Conservation (phyloP, 2,888 invertebrate species). For the Stegophylla sp. region DNA sequence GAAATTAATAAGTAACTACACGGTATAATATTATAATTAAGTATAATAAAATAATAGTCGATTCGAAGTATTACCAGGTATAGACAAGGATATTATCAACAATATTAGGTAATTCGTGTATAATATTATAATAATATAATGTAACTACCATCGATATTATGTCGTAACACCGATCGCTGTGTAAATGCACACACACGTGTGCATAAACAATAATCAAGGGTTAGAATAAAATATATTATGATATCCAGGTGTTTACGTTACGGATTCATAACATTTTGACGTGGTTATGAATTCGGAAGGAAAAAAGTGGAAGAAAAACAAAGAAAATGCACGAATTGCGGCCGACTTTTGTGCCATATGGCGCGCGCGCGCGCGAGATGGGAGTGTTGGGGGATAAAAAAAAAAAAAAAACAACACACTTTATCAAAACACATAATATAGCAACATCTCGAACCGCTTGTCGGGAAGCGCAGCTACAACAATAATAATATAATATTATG, state of each 20-base stretch:
- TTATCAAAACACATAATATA: not conserved
- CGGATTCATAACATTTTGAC: slow-evolving; percentile 5
- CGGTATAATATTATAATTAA: too few relatives aligned
- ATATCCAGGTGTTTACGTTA: slow-evolving; percentile 8
- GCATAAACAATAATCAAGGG: slow-evolving; percentile 6
- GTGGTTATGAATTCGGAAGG: not conserved
- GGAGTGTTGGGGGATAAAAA: not conserved
- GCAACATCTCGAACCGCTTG: not conserved
- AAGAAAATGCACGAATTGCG: not conserved
- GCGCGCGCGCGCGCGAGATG: not conserved
- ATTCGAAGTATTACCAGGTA: too few relatives aligned
- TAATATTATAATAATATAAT: too few relatives aligned
- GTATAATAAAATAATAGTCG: too few relatives aligned
- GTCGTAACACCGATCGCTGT: too few relatives aligned
- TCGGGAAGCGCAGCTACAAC: slow-evolving; percentile 10
- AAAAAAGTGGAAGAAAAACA: not conserved
- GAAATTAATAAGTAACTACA: too few relatives aligned
- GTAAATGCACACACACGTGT: not conserved
- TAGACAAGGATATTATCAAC: too few relatives aligned
- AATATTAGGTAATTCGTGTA: too few relatives aligned
- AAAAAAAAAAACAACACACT: not conserved
- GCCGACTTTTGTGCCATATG: slow-evolving; percentile 12
- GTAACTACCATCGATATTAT: too few relatives aligned
- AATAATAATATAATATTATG: too few relatives aligned
- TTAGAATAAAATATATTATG: not conserved